Base-by-base conservation (phyloP, 2,113 vertebrate genomes). In the Myotis lucifugus region DNA sequence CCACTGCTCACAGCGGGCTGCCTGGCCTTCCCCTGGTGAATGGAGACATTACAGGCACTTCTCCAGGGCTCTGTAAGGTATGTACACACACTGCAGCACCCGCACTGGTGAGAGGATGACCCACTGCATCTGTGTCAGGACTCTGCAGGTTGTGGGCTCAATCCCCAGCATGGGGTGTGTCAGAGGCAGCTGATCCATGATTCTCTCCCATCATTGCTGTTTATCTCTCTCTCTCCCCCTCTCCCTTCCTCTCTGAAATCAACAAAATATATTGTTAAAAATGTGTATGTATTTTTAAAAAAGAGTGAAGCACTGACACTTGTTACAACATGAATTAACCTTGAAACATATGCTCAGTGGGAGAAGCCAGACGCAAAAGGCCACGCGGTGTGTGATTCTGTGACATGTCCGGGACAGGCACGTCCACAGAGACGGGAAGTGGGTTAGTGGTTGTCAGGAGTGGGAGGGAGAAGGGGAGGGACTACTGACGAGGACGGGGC, bases 311-410 rank as follows among this genome's bases (percentile, higher is more conserved):
- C 40, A 1, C 48, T 42, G 56, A 40, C 29, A 69, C 14, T 9
- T 0, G 6, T 8, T 27, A 5, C 4, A 4, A 1, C 1, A 10
- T 32, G 78, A 48, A 17, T 0, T 13, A 29, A 23, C 34, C 69
- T 2, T 17, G 34, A 29, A 23, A 50, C 29, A 32, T 1, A 29
- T 4, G 9, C 50, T 61, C 23, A 25, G 82, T 15, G 87, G 90
- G 42, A 70, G 52, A 61, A 12, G 32, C 69, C 61, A 32, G 54
- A 25, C 46, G 25, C 27, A 34, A 27, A 70, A 77, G 46, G 4
- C 15, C 8, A 14, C 73, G 64, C 0, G 3, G 9, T 18, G 7
- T 78, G 52, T 15, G 34, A 8, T 1, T 29, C 32, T 5, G n/a
- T 6, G 84, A 73, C 9, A 59, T 10, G 8, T 23, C 34, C 15